Evolutionary conservation across 2,113 vertebrate species (phyloP).

Genomic region (Campylomormyrus tamandua): DNA sequence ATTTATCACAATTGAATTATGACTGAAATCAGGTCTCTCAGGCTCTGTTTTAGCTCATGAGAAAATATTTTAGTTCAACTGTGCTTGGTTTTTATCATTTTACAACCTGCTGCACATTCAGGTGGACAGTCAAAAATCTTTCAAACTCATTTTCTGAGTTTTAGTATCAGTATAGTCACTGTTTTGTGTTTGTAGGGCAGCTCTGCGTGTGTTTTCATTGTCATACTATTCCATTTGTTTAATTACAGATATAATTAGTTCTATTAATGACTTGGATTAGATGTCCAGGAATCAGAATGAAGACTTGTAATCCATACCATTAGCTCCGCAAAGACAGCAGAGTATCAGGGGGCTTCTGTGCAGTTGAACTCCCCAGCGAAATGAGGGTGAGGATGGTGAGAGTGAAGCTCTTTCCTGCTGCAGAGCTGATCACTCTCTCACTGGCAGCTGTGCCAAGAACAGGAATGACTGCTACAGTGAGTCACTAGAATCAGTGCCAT

Average conservation of each 20-base stretch:
- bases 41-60: neutral
- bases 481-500: neutral
- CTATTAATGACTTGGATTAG: neutral
- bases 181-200: neutral
- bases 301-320: neutral
- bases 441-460: neutral
- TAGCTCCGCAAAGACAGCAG: neutral
- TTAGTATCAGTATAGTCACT: neutral
- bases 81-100: neutral
- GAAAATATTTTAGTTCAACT: neutral
- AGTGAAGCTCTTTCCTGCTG: neutral
- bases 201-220: neutral
- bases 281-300: neutral
- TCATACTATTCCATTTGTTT: neutral
- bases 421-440: neutral
- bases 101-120: neutral
- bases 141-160: neutral
- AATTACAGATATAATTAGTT: neutral
- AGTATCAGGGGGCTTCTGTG: neutral
- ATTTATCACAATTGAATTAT: neutral
- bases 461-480: neutral
- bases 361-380: neutral
- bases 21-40: neutral
- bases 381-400: neutral
- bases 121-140: neutral